These are phyloP conservation scores for Lemur catta DNA, from an alignment of 2,797 vertebrate genomes.

Conservation along the genomic window DNA sequence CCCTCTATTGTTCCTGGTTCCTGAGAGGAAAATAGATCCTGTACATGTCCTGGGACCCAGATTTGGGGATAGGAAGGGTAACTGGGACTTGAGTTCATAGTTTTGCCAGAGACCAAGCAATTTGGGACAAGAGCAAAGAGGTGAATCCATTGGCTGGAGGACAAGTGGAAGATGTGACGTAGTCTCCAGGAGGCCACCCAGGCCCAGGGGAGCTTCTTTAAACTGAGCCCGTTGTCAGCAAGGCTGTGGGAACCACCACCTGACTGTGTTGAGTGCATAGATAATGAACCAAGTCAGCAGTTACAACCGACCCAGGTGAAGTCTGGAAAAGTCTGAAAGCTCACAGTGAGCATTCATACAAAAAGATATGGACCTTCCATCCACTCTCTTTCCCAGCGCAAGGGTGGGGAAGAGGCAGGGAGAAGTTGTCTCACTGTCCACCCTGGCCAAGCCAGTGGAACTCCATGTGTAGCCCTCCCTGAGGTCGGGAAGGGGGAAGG, in stretches of 20 bases:
- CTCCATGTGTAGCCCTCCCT: neutral
- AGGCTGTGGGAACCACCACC: neutral
- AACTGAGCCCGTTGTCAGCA: neutral
- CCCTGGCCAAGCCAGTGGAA: neutral
- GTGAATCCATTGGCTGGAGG: neutral
- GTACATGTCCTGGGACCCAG: neutral
- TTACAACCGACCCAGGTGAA: neutral
- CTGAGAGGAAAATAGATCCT: neutral
- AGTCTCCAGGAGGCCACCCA: neutral
- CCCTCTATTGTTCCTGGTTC: neutral
- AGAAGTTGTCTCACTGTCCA: neutral
- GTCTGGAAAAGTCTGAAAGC: neutral
- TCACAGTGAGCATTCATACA: neutral
- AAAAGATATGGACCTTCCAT: neutral
- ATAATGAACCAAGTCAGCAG: neutral
- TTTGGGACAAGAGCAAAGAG: neutral
- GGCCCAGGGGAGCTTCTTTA: neutral
- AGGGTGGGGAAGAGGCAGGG: neutral
- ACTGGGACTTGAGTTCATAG: neutral
- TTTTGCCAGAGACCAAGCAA: neutral
- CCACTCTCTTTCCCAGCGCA: neutral
- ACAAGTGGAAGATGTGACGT: neutral
- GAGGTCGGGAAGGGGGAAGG: neutral
- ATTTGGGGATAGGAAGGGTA: neutral
- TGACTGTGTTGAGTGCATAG: neutral